Percentiles rank a stretch among this genome's conserved stretches.
Conservation (phyloP, 1,140 invertebrate species). For the Trialeurodes vaporariorum region DNA sequence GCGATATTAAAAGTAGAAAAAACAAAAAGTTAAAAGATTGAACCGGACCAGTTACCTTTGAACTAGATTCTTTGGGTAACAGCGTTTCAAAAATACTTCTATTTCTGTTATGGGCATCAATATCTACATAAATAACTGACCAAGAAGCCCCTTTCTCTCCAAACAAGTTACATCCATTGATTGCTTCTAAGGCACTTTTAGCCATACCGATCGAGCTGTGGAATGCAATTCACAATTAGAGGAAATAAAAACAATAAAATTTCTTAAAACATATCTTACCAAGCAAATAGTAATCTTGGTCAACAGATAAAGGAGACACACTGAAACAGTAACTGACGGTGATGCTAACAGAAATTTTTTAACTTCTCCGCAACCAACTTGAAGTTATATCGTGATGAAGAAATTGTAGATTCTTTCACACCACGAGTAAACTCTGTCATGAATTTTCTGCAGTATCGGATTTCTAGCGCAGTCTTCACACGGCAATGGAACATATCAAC, state of each 20-base stretch:
- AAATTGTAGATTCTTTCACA: too few relatives aligned
- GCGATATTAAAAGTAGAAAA: too few relatives aligned
- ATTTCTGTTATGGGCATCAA: slow-evolving; percentile 98
- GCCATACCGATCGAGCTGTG: slow-evolving; percentile 79
- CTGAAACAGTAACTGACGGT: neutral
- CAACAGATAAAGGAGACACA: neutral
- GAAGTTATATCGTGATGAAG: too few relatives aligned
- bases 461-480: too few relatives aligned
- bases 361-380: too few relatives aligned
- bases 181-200: slow-evolving; percentile 94
- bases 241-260: slow-evolving; percentile 8
- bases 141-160: slow-evolving; percentile 94
- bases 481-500: too few relatives aligned
- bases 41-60: too few relatives aligned
- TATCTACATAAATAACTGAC: slow-evolving; percentile 98
- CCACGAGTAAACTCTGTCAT: too few relatives aligned
- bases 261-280: neutral
- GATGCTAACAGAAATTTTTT: too few relatives aligned
- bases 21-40: too few relatives aligned
- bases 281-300: neutral
- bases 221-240: too few relatives aligned
- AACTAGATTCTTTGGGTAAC: slow-evolving; percentile 93
- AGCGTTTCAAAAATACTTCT: slow-evolving; percentile 98
- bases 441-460: too few relatives aligned
- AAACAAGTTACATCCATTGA: slow-evolving; percentile 98